Percentiles rank a stretch among this genome's conserved stretches.
phyloP scores from a whole-genome alignment of 2,888 invertebrate genomes.

The Willowsia nigromaculata region DNA sequence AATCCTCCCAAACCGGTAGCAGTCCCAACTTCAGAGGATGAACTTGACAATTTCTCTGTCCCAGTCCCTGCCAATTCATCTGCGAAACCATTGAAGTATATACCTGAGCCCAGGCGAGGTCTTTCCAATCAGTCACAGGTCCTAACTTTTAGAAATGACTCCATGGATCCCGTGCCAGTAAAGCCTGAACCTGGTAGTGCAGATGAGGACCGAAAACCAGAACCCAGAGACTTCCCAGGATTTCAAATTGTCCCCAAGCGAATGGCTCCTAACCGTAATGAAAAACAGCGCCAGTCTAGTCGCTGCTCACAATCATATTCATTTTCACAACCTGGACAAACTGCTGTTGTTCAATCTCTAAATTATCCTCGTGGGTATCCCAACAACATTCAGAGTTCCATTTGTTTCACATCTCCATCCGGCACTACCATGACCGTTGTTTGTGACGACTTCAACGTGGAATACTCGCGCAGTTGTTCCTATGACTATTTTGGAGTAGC shows the following conservation, averaged over 20 bases:
- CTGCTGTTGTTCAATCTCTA: slow-evolving; percentile 35
- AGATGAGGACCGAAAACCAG: too few species aligned
- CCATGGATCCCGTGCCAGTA: too few species aligned
- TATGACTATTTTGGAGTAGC: slow-evolving; percentile 67
- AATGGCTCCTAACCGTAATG: too few species aligned
- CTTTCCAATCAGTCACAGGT: background rate
- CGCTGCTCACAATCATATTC: slow-evolving; percentile 8
- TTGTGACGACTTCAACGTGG: slow-evolving; percentile 72
- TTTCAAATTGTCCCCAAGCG: background rate
- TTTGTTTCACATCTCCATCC: slow-evolving; percentile 57
- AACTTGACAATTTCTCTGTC: too few species aligned
- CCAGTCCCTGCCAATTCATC: too few species aligned
- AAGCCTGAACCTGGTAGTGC: background rate
- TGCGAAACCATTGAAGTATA: too few species aligned
- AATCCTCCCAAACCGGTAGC: too few species aligned
- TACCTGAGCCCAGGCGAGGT: background rate
- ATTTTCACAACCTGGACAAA: slow-evolving; percentile 2
- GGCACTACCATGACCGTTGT: slow-evolving; percentile 59
- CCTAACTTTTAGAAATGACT: too few species aligned
- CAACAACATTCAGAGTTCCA: slow-evolving; percentile 52
- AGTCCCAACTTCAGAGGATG: background rate
- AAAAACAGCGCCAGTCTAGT: background rate
- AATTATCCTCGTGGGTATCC: slow-evolving; percentile 66
- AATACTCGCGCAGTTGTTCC: slow-evolving; percentile 44
- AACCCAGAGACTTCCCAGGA: background rate